A percentile compares a stretch with the other conserved stretches of the same genome.
phyloP scores from a whole-genome alignment of 2,113 vertebrate genomes.

The Hepsetus odoe region DNA sequence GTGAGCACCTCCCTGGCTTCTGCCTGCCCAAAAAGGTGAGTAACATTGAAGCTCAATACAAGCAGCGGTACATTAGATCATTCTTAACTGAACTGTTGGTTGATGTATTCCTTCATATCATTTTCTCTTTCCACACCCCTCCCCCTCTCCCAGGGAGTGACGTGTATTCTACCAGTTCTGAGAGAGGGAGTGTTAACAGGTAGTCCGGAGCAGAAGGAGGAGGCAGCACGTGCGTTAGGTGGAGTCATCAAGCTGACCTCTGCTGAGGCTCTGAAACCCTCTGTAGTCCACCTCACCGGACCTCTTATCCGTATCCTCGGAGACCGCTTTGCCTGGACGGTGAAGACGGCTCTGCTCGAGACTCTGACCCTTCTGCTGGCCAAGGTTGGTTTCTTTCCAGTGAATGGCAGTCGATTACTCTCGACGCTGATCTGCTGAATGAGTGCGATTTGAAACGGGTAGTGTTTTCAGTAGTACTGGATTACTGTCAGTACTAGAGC shows the following conservation, averaged over 20 bases:
- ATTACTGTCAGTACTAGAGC: too few species aligned
- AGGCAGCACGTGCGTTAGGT: slow-evolving; percentile 92
- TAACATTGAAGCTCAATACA: too few species aligned
- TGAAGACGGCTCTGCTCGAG: slow-evolving; percentile 94
- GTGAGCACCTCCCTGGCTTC: slow-evolving; percentile 92
- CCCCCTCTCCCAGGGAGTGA: slow-evolving; percentile 84
- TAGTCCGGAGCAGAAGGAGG: slow-evolving; percentile 96
- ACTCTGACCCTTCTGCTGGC: slow-evolving; percentile 91
- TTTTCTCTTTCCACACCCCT: neutral
- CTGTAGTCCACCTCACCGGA: slow-evolving; percentile 95
- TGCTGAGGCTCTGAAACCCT: slow-evolving; percentile 91
- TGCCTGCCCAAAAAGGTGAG: slow-evolving; percentile 96
- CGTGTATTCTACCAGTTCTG: slow-evolving; percentile 92
- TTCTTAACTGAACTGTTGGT: too few species aligned
- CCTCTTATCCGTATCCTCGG: slow-evolving; percentile 96
- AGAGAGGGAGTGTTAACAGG: slow-evolving; percentile 95
- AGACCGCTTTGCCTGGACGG: slow-evolving; percentile 92
- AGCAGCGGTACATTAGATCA: too few species aligned
- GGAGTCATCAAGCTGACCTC: slow-evolving; percentile 93
- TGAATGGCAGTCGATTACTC: too few species aligned
- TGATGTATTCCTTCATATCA: neutral
- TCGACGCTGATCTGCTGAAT: too few species aligned
- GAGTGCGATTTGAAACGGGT: too few species aligned
- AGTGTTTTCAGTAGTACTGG: too few species aligned
- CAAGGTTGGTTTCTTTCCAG: slow-evolving; percentile 78